These are phyloP conservation scores for Drosophila sucinea DNA, from an alignment of 1,140 invertebrate species.

Conservation along the genomic window DNA sequence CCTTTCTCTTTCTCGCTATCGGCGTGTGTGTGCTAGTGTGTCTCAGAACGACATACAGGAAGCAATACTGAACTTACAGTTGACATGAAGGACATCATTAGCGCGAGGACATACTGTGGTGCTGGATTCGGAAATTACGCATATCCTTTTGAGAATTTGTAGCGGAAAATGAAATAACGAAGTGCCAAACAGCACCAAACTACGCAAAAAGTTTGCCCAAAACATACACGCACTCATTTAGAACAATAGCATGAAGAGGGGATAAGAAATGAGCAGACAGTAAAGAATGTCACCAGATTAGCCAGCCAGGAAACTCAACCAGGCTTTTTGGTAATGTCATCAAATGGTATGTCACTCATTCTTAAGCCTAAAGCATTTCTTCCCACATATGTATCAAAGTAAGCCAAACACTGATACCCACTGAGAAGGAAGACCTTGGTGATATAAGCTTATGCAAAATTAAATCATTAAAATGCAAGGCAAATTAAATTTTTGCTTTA, in stretches of 20 bases:
- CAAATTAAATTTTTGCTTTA: constrained; percentile 70
- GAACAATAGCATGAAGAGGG: background rate
- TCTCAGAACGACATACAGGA: constrained; percentile 13
- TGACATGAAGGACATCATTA: constrained; percentile 59
- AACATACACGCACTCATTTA: too few species aligned
- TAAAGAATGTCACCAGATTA: constrained; percentile 31
- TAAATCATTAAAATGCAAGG: constrained; percentile 76
- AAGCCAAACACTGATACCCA: background rate
- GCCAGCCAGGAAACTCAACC: constrained; percentile 51
- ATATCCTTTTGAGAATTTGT: constrained; percentile 72
- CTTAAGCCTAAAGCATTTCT: constrained; percentile 27
- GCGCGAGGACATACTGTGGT: constrained; percentile 42
- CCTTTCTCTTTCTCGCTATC: background rate
- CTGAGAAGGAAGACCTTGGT: constrained; percentile 13
- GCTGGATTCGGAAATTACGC: constrained; percentile 62
- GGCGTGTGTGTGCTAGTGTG: constrained; percentile 5
- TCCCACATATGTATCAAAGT: background rate
- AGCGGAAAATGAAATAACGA: constrained; percentile 64
- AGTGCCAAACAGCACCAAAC: constrained; percentile 19
- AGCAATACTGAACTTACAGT: constrained; percentile 45
- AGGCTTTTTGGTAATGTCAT: constrained; percentile 66
- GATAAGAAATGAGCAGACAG: background rate
- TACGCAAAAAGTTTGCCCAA: background rate
- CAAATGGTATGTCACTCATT: constrained; percentile 66
- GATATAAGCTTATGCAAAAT: constrained; percentile 72